These are phyloP conservation scores for Pelecanus crispus DNA, from an alignment of 2,113 vertebrate genomes.

Conservation along the genomic window DNA sequence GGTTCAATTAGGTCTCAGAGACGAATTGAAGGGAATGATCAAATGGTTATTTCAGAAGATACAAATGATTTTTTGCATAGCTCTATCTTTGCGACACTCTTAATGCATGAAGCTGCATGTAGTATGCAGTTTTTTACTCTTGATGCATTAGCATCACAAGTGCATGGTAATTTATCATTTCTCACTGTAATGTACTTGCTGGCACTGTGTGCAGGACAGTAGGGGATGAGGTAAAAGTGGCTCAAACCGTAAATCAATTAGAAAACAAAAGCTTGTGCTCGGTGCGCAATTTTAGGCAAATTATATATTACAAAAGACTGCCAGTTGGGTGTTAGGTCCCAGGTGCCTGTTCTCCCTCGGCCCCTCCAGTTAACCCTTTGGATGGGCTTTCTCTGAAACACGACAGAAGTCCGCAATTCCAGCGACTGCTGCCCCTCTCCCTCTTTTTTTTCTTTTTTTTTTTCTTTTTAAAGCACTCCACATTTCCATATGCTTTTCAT, in stretches of 20 bases:
- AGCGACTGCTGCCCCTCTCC: not conserved
- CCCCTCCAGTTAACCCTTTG: slow-evolving; percentile 63
- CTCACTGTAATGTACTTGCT: slow-evolving; percentile 77
- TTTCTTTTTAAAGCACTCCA: not conserved
- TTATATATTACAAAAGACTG: slow-evolving; percentile 76
- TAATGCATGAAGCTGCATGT: slow-evolving; percentile 46
- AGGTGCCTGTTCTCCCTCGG: slow-evolving; percentile 55
- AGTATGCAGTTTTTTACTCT: slow-evolving; percentile 56
- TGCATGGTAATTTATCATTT: slow-evolving; percentile 79
- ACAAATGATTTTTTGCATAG: slow-evolving; percentile 1
- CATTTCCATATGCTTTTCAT: not conserved
- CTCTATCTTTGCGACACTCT: not conserved
- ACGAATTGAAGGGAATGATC: slow-evolving; percentile 53
- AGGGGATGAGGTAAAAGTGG: slow-evolving; percentile 76
- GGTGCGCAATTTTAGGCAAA: slow-evolving; percentile 79
- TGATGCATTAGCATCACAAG: slow-evolving; percentile 79
- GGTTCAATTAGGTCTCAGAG: slow-evolving; percentile 59
- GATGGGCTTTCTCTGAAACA: not conserved
- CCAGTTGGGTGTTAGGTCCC: slow-evolving; percentile 75
- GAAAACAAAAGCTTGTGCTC: slow-evolving; percentile 84
- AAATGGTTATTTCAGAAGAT: slow-evolving; percentile 43
- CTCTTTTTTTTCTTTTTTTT: too few relatives aligned
- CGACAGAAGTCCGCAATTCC: not conserved
- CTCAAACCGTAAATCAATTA: slow-evolving; percentile 86
- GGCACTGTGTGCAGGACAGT: slow-evolving; percentile 74